Base-by-base conservation (phyloP, 35 echinoderm and acorn worm genomes). In the Chiridota heheva region DNA sequence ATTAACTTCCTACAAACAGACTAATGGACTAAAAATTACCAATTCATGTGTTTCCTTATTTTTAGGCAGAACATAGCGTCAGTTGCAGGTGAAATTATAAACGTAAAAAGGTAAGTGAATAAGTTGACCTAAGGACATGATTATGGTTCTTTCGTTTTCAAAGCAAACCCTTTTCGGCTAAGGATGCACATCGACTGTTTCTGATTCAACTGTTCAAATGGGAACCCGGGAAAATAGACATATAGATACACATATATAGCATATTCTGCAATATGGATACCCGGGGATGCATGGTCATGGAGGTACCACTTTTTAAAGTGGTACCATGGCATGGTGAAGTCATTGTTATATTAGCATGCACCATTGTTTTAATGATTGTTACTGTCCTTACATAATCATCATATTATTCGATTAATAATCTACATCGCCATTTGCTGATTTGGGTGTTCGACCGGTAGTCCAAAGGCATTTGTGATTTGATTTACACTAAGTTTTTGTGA, bases 31-130 rank as follows among this genome's bases (percentile, higher is more conserved):
- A 31, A 41, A 1, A 2, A 60, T 81, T 7, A 31, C 5, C 35
- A 41, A 17, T 18, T 44, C 49, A 35, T 49, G 30, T 5, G 13
- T 36, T 29, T 44, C 40, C 3, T 42, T 29, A 12, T 5, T 51
- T 64, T 40, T 45, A 91, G 89, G 89, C 66, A 86, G 18, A 80
- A 43, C 13, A 32, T 91, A 7, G 64, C 74, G 1, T 91, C 81
- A 36, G 48, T 91, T 4, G 77, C 83, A 0, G 82, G 84, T 81
- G 89, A 91, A 20, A 45, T 91, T 40, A 62, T 81, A 38, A 40
- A 80, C 13, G 51, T 69, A 35, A 59, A 74, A 18, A 86, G 72
- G 89, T 91, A 59, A 71, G 73, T 78, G 38, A 18, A 49, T 31
- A 38, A 24, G n/a, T 31, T 36, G 29, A 13, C 29, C 41, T 70